Evolutionary conservation across 2,113 vertebrate species (phyloP).

Genomic region (Ctenomys sociabilis): DNA sequence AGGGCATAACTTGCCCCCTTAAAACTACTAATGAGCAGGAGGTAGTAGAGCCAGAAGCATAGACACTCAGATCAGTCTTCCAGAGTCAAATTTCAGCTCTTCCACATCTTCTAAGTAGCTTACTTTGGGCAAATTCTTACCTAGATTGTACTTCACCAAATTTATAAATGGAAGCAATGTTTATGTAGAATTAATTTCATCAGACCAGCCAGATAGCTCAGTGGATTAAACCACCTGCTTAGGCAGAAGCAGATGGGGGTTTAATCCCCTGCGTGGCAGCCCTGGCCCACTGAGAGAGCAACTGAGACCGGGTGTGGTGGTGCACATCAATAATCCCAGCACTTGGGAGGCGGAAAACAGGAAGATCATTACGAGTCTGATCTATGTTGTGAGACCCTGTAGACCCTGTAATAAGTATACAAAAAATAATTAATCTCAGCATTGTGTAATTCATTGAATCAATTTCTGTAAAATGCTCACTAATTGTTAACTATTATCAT

Average conservation of each 20-base stretch:
- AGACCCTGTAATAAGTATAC: no score
- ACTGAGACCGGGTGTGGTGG: no score
- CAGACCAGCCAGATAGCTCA: no score
- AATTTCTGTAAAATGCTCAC: not conserved
- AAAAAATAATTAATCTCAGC: not conserved
- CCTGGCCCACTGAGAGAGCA: no score
- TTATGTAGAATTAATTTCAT: not conserved
- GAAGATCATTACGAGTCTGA: no score
- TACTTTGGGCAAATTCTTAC: not conserved
- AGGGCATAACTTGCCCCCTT: not conserved
- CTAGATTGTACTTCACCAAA: not conserved
- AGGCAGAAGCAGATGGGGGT: no score
- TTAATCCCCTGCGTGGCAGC: no score
- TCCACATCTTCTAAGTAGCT: not conserved
- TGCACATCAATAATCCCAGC: no score
- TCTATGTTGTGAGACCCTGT: no score
- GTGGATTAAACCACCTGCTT: no score
- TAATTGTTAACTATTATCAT: not conserved
- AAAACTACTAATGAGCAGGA: not conserved
- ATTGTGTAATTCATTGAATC: not conserved
- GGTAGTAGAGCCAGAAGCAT: not conserved
- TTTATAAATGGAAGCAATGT: not conserved
- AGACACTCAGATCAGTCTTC: not conserved
- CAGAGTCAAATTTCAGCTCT: not conserved
- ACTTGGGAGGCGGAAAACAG: no score